Evolutionary conservation across 2,113 vertebrate species (phyloP).

Genomic region (Myodes glareolus): DNA sequence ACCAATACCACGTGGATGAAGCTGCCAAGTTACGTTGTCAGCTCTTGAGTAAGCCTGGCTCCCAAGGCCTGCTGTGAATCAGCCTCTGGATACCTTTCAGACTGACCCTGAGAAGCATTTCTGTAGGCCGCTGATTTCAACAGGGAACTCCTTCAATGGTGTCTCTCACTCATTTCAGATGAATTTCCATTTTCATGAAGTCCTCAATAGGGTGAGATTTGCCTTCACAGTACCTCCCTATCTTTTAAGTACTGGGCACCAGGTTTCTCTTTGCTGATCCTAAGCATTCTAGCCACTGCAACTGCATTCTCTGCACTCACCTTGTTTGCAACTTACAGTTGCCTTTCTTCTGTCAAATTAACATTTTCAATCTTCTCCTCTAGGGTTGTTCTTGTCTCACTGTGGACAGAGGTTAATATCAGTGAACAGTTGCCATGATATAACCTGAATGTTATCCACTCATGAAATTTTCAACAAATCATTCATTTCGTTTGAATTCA

Average conservation of each 20-base stretch:
- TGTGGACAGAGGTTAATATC: neutral
- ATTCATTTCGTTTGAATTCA: neutral
- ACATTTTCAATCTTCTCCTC: neutral
- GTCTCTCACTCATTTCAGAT: neutral
- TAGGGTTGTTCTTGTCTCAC: neutral
- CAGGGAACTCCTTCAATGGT: neutral
- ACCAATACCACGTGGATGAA: accelerated
- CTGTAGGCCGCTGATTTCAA: neutral
- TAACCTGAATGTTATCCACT: neutral
- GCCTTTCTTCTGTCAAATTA: too few species aligned
- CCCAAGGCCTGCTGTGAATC: neutral
- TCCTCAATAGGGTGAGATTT: neutral
- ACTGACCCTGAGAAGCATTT: neutral
- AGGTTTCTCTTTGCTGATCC: neutral
- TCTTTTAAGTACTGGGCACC: neutral
- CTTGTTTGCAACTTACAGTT: too few species aligned
- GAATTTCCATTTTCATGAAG: neutral
- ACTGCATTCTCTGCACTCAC: neutral
- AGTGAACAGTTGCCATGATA: neutral
- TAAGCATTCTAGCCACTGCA: neutral
- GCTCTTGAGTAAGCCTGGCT: neutral
- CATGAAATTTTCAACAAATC: neutral
- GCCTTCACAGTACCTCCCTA: neutral
- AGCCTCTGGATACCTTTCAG: neutral
- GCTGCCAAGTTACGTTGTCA: neutral